Conservation (phyloP, 2,888 invertebrate species). For the Clitarchus hookeri region DNA sequence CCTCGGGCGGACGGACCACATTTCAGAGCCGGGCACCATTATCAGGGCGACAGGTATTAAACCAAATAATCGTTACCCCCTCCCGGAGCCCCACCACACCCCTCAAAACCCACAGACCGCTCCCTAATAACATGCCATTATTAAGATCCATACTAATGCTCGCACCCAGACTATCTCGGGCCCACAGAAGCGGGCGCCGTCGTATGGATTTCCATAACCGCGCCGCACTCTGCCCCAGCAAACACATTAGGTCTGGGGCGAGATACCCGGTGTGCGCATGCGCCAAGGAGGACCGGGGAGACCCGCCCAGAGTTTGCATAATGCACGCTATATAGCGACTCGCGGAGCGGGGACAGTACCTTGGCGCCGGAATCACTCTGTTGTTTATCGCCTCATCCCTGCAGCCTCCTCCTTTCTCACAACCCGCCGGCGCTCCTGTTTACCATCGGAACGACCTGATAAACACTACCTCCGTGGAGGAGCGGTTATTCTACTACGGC, state of each 20-base stretch:
- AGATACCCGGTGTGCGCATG: background rate
- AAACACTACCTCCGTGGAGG: background rate
- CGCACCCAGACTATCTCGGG: background rate
- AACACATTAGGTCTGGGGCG: background rate
- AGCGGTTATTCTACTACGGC: no score
- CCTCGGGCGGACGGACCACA: background rate
- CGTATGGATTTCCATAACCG: slow-evolving; percentile 6
- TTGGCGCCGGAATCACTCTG: background rate
- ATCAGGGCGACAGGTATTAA: slow-evolving; percentile 25
- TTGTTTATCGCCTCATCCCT: background rate
- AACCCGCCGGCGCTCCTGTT: background rate
- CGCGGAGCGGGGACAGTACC: background rate
- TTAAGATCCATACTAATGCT: slow-evolving; percentile 26
- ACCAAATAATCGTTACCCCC: slow-evolving; percentile 27
- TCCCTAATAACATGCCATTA: slow-evolving; percentile 25
- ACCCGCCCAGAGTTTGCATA: background rate
- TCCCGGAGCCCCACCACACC: background rate
- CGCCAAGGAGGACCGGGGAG: background rate
- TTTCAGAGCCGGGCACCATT: slow-evolving; percentile 15
- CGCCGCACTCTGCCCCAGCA: background rate
- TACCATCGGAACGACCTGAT: background rate
- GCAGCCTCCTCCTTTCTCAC: no score
- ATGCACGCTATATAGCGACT: background rate
- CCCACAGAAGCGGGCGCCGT: background rate
- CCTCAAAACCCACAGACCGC: background rate